Evolutionary conservation across 2,797 vertebrate genomes (phyloP), one percentile per base, ranked within the genome.

Genomic region (Pseudochirops cupreus): DNA sequence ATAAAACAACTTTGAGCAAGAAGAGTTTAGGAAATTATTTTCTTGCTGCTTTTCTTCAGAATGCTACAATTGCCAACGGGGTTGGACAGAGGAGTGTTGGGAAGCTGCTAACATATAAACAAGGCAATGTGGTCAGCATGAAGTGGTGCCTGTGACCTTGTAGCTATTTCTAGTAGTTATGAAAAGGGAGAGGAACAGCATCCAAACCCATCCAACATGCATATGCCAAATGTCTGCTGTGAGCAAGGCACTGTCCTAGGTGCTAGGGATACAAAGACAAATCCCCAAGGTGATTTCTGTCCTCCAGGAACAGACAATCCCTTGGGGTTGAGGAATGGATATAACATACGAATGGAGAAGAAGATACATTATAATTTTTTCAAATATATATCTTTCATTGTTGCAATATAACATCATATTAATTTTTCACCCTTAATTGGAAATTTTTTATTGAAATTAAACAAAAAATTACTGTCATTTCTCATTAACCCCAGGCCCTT

Each of bases 21-120:
- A 82, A 82, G 21, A 46, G 21, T 46, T 46, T 5, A 53, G 28
- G 29, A 91, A 31, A 54, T 90, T 53, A 91, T 93, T 93, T 82
- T 82, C 74, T 82, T 46, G 39, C 39, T 82, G 74, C 21, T 46
- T 82, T 94, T 93, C 92, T 95, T 93, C 93, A 97, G 91, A 95
- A 95, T 56, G n/a, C 87, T 92, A 9, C 82, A 96, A 93, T 94
- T 92, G 59, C 0, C 95, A 87, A 92, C 94, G 33, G 50, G 94
- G 93, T 62, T 95, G 82, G 92, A 92, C 92, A 31, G 46, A 53
- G 50, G 89, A 54, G 9, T 91, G 6, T 13, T 10, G 55, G 82
- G 89, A 28, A 95, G 92, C 91, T 52, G 10, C 94, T 93, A 87
- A 94, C 58, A 67, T 92, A 96, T 67, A 97, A 93, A 91, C 92